phyloP scores from a whole-genome alignment of 1,140 invertebrate species.

The Trichonephila inaurata region DNA sequence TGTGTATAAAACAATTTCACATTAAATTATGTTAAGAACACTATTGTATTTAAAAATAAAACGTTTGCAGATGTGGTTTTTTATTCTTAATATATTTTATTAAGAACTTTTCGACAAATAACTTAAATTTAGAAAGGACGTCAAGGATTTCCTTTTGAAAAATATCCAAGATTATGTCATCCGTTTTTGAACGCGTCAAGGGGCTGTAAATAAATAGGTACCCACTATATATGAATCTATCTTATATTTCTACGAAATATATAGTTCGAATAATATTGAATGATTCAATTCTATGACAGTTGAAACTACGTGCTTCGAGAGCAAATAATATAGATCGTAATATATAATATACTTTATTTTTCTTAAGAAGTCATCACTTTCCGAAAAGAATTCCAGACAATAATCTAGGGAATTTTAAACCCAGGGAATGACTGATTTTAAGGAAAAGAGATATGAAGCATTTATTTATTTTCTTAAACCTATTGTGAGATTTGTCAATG shows the following conservation, averaged over 20 bases:
- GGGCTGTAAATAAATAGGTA: background rate
- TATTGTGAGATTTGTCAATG: background rate
- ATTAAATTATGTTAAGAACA: too few species aligned
- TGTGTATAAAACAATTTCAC: too few species aligned
- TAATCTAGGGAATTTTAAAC: background rate
- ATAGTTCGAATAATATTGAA: constrained; percentile 5
- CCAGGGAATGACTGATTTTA: background rate
- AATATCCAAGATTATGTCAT: background rate
- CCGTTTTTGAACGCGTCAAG: background rate
- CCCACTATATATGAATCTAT: background rate
- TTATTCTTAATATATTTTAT: too few species aligned
- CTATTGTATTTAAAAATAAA: too few species aligned
- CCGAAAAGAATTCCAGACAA: background rate
- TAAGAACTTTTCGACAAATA: too few species aligned
- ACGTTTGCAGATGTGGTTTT: too few species aligned
- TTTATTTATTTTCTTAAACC: background rate
- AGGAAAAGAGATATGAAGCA: background rate
- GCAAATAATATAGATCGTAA: background rate
- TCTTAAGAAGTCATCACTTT: constrained; percentile 13
- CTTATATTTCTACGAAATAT: background rate
- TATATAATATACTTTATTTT: constrained; percentile 21
- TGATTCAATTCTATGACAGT: background rate
- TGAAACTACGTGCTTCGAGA: background rate
- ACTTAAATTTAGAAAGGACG: too few species aligned
- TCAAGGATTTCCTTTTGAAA: background rate